These are phyloP conservation scores for Tachina lurida DNA, from an alignment of 2,888 invertebrate genomes.

Conservation along the genomic window DNA sequence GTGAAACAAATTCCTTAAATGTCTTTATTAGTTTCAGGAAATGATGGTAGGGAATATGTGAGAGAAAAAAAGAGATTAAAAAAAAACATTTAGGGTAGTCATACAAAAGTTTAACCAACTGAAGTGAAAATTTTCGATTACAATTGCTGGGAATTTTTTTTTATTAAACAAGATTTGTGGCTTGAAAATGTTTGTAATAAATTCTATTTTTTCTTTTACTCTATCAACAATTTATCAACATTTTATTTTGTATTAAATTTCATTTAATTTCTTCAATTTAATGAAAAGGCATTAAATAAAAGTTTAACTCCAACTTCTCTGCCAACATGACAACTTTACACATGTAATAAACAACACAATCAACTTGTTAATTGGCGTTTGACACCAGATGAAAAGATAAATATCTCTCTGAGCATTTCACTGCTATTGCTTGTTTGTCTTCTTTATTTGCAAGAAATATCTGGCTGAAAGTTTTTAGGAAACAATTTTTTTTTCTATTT, in stretches of 20 bases:
- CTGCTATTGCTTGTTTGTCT: constrained; percentile 4
- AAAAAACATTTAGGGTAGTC: background rate
- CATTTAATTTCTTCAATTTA: constrained; percentile 52
- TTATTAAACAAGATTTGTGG: background rate
- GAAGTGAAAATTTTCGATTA: too few relatives aligned
- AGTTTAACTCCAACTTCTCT: constrained; percentile 18
- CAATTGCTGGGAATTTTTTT: background rate
- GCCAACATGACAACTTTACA: constrained; percentile 66
- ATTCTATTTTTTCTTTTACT: background rate
- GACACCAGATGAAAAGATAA: constrained; percentile 70
- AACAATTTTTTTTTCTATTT: constrained; percentile 22
- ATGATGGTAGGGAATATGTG: background rate
- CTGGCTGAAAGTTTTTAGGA: constrained; percentile 8
- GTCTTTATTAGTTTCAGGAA: constrained; percentile 46
- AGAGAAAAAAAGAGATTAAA: background rate
- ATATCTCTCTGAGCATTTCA: constrained; percentile 45
- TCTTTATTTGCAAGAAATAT: constrained; percentile 9
- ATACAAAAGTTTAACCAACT: background rate
- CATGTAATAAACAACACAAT: constrained; percentile 70
- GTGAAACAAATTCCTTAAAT: constrained; percentile 42
- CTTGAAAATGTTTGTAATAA: constrained; percentile 7
- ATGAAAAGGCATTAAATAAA: constrained; percentile 60
- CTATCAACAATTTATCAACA: constrained; percentile 31
- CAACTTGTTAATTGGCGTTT: constrained; percentile 70
- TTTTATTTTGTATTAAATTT: constrained; percentile 48